A percentile compares a stretch with the other conserved stretches of the same genome.
These are phyloP conservation scores for Gymnobelideus leadbeateri DNA, from an alignment of 2,113 vertebrate species.

Conservation along the genomic window DNA sequence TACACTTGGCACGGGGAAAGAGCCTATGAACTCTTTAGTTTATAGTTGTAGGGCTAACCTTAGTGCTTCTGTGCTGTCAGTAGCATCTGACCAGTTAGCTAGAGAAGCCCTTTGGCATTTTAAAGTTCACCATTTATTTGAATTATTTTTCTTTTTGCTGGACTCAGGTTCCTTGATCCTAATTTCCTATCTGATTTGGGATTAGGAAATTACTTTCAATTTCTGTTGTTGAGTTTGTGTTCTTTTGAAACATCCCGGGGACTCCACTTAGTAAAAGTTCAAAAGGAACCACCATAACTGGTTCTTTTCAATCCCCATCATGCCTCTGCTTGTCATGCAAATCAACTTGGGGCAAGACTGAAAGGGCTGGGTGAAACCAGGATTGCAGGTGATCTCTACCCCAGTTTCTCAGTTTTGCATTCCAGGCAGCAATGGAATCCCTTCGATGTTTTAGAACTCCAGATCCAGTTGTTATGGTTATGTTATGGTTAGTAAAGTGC, in stretches of 20 bases:
- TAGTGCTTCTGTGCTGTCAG: neutral
- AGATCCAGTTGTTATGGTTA: neutral
- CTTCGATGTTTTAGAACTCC: neutral
- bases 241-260: neutral
- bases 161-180: neutral
- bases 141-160: neutral
- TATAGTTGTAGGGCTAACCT: neutral
- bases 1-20: neutral
- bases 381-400: neutral
- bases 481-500: neutral
- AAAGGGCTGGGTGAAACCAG: neutral
- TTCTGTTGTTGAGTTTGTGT: neutral
- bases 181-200: neutral
- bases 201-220: neutral
- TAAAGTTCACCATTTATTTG: neutral
- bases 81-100: neutral
- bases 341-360: neutral
- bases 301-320: neutral
- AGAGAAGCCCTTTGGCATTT: neutral
- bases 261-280: neutral
- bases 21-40: neutral
- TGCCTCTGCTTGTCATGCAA: neutral
- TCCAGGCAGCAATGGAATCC: neutral
- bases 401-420: neutral
- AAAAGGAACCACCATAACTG: neutral